Evolutionary conservation across 1,140 invertebrate genomes (phyloP), one percentile per base, ranked within the genome.

Genomic region (Hormaphis cornu): DNA sequence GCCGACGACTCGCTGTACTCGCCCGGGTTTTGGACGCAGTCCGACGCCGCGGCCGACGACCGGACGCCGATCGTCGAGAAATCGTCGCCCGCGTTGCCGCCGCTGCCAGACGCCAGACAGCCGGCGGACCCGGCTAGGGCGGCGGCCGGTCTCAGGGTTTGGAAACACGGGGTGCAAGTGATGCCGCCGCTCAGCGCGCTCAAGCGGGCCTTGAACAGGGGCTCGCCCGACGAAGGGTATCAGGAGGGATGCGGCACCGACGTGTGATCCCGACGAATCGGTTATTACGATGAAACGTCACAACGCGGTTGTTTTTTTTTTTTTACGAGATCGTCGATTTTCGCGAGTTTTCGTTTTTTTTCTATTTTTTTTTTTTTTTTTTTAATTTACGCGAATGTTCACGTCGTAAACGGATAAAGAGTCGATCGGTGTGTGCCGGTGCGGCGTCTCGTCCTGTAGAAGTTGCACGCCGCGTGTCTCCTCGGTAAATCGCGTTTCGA

Each of bases 231-330:
- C 75, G 91, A 94, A 78, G 89, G 90, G 18, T 94, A 92, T 75
- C 91, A 93, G 77, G 92, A 94, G 80, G 90, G 90, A 71, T 91
- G 90, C 77, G 91, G 90, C 46, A 93, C 91, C 22, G 91, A 94
- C 78, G 91, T 94, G 76, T 94, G 84, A 83, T 66, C 44, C 44
- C 3, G n/a, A 16, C 28, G 26, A 76, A 20, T 4, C 12, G 42
- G 42, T 46, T 46, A 14, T 37, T 37, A n/a, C n/a, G n/a, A 30
- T 4, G 18, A 35, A 9, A 20, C 18, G 26, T 53, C 18, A 53
- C 16, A 2, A 28, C 28, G 10, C 1, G 5, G 18, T 26, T 3
- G 24, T 50, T 50, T 30, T 10, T 53, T 53, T 48, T 22, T 24
- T 14, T n/a, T n/a, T n/a, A n/a, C n/a, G n/a, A n/a, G n/a, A n/a